Base-by-base conservation (phyloP, 2,797 vertebrate species). In the Eutrigla gurnardus region DNA sequence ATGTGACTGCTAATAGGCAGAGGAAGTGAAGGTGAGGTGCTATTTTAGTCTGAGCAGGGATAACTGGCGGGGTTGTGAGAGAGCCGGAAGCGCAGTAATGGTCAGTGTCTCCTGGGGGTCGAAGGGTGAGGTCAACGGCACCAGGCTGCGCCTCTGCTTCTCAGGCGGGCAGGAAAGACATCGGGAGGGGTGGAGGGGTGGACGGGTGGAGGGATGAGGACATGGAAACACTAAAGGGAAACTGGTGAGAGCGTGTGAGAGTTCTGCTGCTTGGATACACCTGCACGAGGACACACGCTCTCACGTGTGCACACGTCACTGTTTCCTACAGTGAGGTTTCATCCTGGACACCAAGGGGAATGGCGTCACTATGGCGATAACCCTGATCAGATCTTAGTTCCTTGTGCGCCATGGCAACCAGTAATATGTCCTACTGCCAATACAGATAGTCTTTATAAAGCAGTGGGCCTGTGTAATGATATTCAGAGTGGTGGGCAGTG, bases 201-300 rank as follows among this genome's bases (percentile, higher is more conserved):
- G 83, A 85, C 76, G 81, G 82, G 80, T 46, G 75, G 87, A 81
- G 78, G 68, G 86, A 90, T 93, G 92, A 93, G 91, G 77, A 86
- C 79, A 93, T 94, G 92, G 93, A 93, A 93, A 93, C 73, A 89
- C 58, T 70, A 45, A 73, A 78, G 55, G 59, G 70, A 78, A 82
- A 78, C 65, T 73, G 73, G 49, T 66, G 70, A 80, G 80, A 77
- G 65, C 40, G 70, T 75, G 73, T 80, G 72, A 77, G 65, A 67
- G 73, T 33, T 32, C 54, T 60, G 52, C 54, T 49, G 42, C 50
- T 64, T 53, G 43, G 36, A 72, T 46, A 71, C 75, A 86, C 86
- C 75, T 86, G 80, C 73, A 53, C 7, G 9, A 54, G 33, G 45
- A 78, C 33, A 33, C 61, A 57, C 55, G 47, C 33, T 32, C 15